phyloP scores from a whole-genome alignment of 2,797 vertebrate genomes.

The Enteromius argenteus region DNA sequence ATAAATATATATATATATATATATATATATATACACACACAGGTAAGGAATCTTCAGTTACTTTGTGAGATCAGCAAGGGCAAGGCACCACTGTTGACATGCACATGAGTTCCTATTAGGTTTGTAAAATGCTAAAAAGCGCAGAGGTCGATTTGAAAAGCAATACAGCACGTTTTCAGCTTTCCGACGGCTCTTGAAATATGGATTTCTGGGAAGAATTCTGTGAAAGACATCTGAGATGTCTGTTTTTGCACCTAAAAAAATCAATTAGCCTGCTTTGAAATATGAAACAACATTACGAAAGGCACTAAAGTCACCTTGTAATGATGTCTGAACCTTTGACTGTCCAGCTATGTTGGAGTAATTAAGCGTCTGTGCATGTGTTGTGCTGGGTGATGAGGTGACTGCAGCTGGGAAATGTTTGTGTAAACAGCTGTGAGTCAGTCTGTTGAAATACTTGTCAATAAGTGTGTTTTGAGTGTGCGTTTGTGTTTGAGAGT shows the following conservation, averaged over 20 bases:
- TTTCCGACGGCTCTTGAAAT: conserved; percentile 19
- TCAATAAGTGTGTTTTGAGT: conserved; percentile 1
- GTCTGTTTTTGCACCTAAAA: conserved; percentile 27
- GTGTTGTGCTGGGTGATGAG: not conserved
- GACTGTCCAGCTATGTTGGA: not conserved
- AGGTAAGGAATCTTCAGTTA: not conserved
- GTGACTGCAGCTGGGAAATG: conserved; percentile 9
- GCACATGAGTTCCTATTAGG: not conserved
- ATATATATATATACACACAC: no score
- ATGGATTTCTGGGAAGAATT: conserved; percentile 35
- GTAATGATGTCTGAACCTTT: conserved; percentile 11
- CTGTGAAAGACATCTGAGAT: conserved; percentile 15
- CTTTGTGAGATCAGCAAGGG: not conserved
- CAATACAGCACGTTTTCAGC: conserved; percentile 10
- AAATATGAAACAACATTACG: conserved; percentile 15
- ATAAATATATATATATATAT: no score
- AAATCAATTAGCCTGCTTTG: conserved; percentile 45
- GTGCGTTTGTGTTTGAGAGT: not conserved
- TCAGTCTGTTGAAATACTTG: not conserved
- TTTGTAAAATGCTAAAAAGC: not conserved
- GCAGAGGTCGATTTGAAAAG: conserved; percentile 14
- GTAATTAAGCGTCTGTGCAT: not conserved
- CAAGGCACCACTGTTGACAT: not conserved
- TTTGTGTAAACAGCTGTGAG: not conserved
- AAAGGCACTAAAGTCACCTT: conserved; percentile 35